phyloP scores from a whole-genome alignment of 2,113 vertebrate genomes.

The Cercopithecus mona region DNA sequence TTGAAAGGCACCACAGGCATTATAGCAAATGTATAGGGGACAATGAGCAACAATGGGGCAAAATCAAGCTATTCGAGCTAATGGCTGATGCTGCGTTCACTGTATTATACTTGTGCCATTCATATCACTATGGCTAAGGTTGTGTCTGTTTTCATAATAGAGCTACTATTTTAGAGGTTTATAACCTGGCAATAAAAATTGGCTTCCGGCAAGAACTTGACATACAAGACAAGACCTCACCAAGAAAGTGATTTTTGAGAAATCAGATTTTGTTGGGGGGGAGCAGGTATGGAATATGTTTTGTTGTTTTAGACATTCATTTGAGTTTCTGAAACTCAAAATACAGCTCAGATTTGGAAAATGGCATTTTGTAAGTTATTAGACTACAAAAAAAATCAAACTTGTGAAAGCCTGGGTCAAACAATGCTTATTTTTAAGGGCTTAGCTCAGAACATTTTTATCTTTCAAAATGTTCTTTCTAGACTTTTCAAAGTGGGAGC shows the following conservation, averaged over 20 bases:
- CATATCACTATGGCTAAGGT: constrained; percentile 42
- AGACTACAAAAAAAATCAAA: not conserved
- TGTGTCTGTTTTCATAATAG: constrained; percentile 72
- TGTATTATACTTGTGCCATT: constrained; percentile 66
- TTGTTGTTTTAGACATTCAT: constrained; percentile 51
- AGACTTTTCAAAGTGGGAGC: not conserved
- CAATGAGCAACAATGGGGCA: constrained; percentile 62
- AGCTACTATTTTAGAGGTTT: constrained; percentile 72
- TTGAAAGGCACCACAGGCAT: constrained; percentile 74
- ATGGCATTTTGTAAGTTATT: constrained; percentile 41
- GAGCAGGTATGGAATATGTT: not conserved
- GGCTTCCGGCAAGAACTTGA: constrained; percentile 72
- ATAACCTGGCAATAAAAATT: constrained; percentile 73
- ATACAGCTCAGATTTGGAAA: constrained; percentile 28
- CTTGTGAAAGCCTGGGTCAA: not conserved
- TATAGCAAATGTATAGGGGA: constrained; percentile 59
- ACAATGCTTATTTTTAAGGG: constrained; percentile 13
- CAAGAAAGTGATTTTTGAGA: constrained; percentile 65
- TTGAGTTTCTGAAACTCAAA: constrained; percentile 51
- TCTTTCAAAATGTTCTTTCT: constrained; percentile 21
- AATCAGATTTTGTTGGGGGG: not conserved
- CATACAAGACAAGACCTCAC: constrained; percentile 71
- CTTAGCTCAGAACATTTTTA: not conserved
- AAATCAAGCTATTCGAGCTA: constrained; percentile 77
- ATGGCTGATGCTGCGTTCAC: constrained; percentile 69